Conservation (phyloP, 1,140 invertebrate genomes). For the Hypothenemus hampei region DNA sequence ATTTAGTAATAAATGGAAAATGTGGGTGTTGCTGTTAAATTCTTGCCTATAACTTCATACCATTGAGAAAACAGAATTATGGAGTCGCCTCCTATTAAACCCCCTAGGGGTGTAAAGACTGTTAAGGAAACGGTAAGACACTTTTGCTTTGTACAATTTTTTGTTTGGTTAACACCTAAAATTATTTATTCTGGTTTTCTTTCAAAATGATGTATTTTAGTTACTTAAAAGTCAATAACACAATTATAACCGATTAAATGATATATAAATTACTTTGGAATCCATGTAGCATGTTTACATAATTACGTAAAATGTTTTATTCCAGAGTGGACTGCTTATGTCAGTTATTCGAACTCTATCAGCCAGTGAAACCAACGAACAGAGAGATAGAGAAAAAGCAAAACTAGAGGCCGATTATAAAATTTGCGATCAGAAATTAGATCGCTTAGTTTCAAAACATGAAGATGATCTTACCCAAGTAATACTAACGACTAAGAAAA, state of each 20-base stretch:
- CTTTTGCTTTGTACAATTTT: not conserved
- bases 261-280: not conserved
- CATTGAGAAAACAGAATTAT: constrained; percentile 16
- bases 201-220: not conserved
- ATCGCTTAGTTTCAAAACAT: constrained; percentile 82
- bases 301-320: not conserved
- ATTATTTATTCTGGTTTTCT: not conserved
- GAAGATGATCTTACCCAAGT: constrained; percentile 85
- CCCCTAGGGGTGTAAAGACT: constrained; percentile 73
- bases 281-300: not conserved
- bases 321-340: constrained; percentile 82
- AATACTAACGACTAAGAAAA: not conserved
- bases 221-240: not conserved
- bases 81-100: constrained; percentile 64
- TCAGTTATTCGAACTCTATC: constrained; percentile 87
- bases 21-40: constrained; percentile 26
- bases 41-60: constrained; percentile 1
- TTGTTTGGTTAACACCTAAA: not conserved
- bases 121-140: constrained; percentile 71
- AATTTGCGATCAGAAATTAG: constrained; percentile 80
- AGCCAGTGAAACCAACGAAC: constrained; percentile 89
- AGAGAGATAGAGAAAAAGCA: constrained; percentile 88
- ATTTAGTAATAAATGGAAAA: no score
- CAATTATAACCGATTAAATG: not conserved
- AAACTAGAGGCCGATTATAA: constrained; percentile 92